A percentile compares a stretch with the other conserved stretches of the same genome.
phyloP scores from a whole-genome alignment of 2,113 vertebrate species.

The Cyphomyrus plagiostoma region DNA sequence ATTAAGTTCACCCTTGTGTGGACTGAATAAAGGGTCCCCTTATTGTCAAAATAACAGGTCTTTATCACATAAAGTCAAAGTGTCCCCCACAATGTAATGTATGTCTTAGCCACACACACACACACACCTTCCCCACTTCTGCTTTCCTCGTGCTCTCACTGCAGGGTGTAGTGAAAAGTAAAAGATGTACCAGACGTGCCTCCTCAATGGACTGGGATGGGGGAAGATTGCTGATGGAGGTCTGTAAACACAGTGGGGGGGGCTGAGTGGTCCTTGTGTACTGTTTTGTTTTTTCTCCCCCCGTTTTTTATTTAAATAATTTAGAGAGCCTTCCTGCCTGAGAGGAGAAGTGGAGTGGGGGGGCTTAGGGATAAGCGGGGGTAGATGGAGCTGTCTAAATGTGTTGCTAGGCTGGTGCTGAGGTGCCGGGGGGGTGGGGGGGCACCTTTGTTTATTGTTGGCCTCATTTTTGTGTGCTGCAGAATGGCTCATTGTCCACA shows the following conservation, averaged over 20 bases:
- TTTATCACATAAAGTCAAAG: no score
- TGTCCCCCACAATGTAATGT: no score
- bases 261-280: background rate
- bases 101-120: background rate
- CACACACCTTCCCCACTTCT: background rate
- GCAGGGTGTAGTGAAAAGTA: background rate
- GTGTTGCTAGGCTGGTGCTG: slow-evolving; percentile 20
- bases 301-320: background rate
- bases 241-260: background rate
- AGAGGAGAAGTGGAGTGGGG: background rate
- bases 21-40: no score
- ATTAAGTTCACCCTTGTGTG: no score
- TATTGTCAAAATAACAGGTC: no score
- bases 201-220: background rate
- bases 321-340: background rate
- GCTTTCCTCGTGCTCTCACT: background rate
- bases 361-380: background rate
- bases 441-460: slow-evolving; percentile 26
- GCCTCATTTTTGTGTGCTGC: slow-evolving; percentile 32
- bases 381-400: slow-evolving; percentile 4
- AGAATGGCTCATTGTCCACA: slow-evolving; percentile 54
- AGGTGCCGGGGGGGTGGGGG: background rate
- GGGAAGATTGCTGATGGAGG: background rate
- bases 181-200: background rate
- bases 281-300: background rate